Evolutionary conservation across 2,113 vertebrate genomes (phyloP).

Genomic region (Paramisgurnus dabryanus): DNA sequence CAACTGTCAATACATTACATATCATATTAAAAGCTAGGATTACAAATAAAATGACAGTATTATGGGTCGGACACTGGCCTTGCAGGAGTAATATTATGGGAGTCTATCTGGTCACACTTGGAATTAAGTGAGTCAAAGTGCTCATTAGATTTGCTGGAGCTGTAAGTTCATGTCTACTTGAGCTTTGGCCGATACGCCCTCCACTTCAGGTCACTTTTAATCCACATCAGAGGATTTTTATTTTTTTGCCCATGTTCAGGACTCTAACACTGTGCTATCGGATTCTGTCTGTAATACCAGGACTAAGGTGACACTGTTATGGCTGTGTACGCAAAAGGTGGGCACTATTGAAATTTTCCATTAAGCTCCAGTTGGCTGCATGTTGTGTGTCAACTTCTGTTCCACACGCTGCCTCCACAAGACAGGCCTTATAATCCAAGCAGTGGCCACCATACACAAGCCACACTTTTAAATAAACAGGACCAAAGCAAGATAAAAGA

Average conservation of each 20-base stretch:
- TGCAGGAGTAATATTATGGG: conserved; percentile 73
- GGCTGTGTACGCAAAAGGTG: conserved; percentile 58
- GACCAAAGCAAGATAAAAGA: conserved; percentile 54
- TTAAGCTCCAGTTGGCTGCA: conserved; percentile 57
- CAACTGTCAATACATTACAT: conserved; percentile 65
- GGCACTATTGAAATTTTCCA: conserved; percentile 67
- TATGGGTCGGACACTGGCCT: conserved; percentile 69
- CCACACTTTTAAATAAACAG: conserved; percentile 14
- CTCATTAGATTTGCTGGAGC: conserved; percentile 75
- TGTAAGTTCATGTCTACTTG: conserved; percentile 68
- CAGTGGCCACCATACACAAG: conserved; percentile 1
- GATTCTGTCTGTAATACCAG: conserved; percentile 58
- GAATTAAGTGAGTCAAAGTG: conserved; percentile 74
- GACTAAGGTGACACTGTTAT: conserved; percentile 58
- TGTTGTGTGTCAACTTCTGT: conserved; percentile 52
- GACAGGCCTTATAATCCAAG: conserved; percentile 30
- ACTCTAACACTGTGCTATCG: conserved; percentile 73
- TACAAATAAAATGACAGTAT: conserved; percentile 75
- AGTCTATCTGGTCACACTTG: conserved; percentile 72
- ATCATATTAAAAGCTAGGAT: conserved; percentile 76
- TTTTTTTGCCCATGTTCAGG: conserved; percentile 55
- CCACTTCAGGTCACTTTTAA: conserved; percentile 62
- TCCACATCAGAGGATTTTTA: conserved; percentile 73
- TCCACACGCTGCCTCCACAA: conserved; percentile 45
- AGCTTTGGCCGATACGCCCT: conserved; percentile 65